phyloP scores from a whole-genome alignment of 2,888 invertebrate genomes.

The Agonopterix arenella region DNA sequence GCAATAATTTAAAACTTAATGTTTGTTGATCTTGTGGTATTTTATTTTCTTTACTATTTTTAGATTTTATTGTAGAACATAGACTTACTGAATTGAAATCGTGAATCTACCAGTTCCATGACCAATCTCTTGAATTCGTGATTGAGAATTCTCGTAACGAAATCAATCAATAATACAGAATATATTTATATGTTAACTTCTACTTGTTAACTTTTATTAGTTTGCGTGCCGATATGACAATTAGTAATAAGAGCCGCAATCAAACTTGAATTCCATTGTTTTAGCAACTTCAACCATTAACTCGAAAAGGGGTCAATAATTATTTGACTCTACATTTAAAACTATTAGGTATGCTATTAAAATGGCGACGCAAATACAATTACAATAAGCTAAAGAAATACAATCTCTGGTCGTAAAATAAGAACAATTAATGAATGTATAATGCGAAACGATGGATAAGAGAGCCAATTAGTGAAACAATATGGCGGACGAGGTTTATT shows the following conservation, averaged over 20 bases:
- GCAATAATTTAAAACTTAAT: slow-evolving; percentile 57
- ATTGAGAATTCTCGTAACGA: too few species aligned
- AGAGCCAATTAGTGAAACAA: slow-evolving; percentile 59
- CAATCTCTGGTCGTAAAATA: slow-evolving; percentile 49
- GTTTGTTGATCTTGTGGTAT: slow-evolving; percentile 54
- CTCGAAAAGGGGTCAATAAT: too few species aligned
- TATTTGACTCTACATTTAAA: background rate
- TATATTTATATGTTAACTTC: too few species aligned
- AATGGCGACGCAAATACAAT: slow-evolving; percentile 18
- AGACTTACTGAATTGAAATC: background rate
- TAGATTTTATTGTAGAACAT: slow-evolving; percentile 41
- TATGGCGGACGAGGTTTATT: slow-evolving; percentile 36
- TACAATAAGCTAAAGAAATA: slow-evolving; percentile 35
- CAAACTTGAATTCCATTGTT: too few species aligned
- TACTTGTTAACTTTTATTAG: too few species aligned
- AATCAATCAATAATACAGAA: too few species aligned
- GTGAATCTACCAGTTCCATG: background rate
- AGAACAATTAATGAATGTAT: slow-evolving; percentile 56
- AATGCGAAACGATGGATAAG: slow-evolving; percentile 58
- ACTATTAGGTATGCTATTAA: slow-evolving; percentile 7
- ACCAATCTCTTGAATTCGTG: background rate
- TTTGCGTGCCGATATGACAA: too few species aligned
- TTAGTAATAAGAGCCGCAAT: too few species aligned
- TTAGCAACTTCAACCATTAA: too few species aligned
- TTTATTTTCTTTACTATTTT: slow-evolving; percentile 47